phyloP scores from a whole-genome alignment of 2,888 invertebrate genomes.

The Agrotis ipsilon region DNA sequence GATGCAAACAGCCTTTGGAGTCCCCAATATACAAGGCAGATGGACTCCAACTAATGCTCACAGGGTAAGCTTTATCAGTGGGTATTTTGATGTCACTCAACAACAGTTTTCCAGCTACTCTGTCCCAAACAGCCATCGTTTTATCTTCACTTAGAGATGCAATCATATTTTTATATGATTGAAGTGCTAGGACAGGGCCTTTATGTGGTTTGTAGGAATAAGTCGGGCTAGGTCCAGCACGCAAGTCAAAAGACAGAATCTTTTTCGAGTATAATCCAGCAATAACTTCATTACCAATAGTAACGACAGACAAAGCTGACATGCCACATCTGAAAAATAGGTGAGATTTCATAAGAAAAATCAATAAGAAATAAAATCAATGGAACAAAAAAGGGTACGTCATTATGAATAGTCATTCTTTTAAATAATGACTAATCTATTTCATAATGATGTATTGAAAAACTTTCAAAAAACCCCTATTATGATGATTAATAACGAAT shows the following conservation, averaged over 20 bases:
- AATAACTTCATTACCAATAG: constrained; percentile 85
- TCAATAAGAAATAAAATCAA: not conserved
- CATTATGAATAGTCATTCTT: not conserved
- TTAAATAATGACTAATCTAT: too few species aligned
- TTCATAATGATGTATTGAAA: too few species aligned
- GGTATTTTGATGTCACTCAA: constrained; percentile 82
- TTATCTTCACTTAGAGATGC: constrained; percentile 92
- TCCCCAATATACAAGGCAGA: constrained; percentile 86
- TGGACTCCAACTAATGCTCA: constrained; percentile 84
- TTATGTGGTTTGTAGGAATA: constrained; percentile 88
- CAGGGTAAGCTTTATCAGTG: constrained; percentile 82
- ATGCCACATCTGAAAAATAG: constrained; percentile 82
- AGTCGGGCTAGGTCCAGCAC: constrained; percentile 82
- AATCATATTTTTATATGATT: constrained; percentile 84
- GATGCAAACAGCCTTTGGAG: constrained; percentile 84
- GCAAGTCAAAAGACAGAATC: constrained; percentile 89
- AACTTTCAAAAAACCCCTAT: too few species aligned
- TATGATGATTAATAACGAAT: too few species aligned
- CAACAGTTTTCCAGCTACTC: constrained; percentile 86
- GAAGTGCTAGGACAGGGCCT: constrained; percentile 88
- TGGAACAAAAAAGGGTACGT: too few species aligned
- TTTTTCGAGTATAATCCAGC: constrained; percentile 91
- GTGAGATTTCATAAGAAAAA: too few species aligned
- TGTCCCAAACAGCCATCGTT: constrained; percentile 91
- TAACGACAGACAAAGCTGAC: constrained; percentile 89